phyloP scores from a whole-genome alignment of 2,888 invertebrate species.

The Eupelmus urozonus region DNA sequence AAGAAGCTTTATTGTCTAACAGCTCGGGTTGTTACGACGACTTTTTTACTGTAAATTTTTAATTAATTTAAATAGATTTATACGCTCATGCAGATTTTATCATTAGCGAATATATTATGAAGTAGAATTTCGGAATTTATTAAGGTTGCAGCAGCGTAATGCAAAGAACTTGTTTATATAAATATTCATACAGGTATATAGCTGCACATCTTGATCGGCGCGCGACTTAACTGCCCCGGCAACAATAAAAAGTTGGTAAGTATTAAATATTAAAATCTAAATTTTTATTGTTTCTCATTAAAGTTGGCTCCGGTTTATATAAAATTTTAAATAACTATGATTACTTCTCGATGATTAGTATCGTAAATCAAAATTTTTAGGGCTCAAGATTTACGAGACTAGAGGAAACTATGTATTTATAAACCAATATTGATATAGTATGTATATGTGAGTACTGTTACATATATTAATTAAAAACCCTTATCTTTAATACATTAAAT shows the following conservation, averaged over 20 bases:
- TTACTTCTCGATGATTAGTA: too few species aligned
- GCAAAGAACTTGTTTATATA: slow-evolving; percentile 33
- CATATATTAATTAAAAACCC: too few species aligned
- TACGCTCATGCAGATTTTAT: slow-evolving; percentile 32
- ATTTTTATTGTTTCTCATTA: not conserved
- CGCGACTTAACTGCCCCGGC: not conserved
- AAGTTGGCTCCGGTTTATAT: too few species aligned
- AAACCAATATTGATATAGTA: too few species aligned
- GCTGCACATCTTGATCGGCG: too few species aligned
- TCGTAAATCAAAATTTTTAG: not conserved
- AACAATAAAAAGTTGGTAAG: not conserved
- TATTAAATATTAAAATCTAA: slow-evolving; percentile 16
- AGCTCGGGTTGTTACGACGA: too few species aligned
- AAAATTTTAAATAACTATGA: too few species aligned
- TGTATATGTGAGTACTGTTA: too few species aligned
- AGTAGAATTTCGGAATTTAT: slow-evolving; percentile 23
- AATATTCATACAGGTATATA: slow-evolving; percentile 24
- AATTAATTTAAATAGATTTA: slow-evolving; percentile 34
- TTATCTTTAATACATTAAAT: too few species aligned
- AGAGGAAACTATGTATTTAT: too few species aligned
- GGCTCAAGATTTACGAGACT: not conserved
- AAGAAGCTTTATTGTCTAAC: too few species aligned
- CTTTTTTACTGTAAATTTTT: not conserved
- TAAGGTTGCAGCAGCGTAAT: slow-evolving; percentile 8
- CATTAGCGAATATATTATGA: slow-evolving; percentile 1